Evolutionary conservation across 2,797 vertebrate genomes (phyloP), one percentile per base, ranked within the genome.

Genomic region (Borostomias antarcticus): DNA sequence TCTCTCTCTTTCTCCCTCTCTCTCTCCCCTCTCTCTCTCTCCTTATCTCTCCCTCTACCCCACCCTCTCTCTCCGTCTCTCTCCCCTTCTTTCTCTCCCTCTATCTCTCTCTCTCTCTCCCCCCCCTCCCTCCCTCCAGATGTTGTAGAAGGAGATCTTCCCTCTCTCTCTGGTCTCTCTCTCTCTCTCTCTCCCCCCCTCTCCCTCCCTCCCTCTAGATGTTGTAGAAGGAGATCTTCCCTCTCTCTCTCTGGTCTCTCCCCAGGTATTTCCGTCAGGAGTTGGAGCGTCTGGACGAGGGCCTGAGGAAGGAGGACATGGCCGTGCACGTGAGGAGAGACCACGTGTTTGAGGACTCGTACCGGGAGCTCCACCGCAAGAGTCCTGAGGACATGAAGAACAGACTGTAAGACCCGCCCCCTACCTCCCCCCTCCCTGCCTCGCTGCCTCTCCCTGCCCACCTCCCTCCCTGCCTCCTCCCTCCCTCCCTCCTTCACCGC

Each of bases 341-440:
- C 76, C 96, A 98, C 11, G 96, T 98, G 64, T 98, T 98, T 77
- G 96, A 98, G 89, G 96, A 98, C 69, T 98, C 96, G 0, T 98
- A 98, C 76, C 90, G 96, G 53, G 96, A 98, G 75, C 88, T 98
- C 62, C 96, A 97, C 83, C 94, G 96, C 82, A 97, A 98, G 86
- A 96, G 95, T 76, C 96, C 96, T 23, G 96, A 98, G 81, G 96
- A 98, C 91, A 97, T 98, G 95, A 98, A 98, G 87, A 98, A 98
- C 72, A 88, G 96, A 77, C 92, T 98, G 96, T 98, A 90, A 94
- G 94, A n/a, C 54, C 58, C 25, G 2, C 0, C 13, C 19, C 33
- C 9, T 21, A 15, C 1, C 19, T 61, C 29, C 17, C 9, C 21
- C 25, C 23, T 9, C 3, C 43, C 7, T 58, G n/a, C n/a, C n/a